Base-by-base conservation (phyloP, 1,140 invertebrate genomes). In the Drosophila nebulosa region DNA sequence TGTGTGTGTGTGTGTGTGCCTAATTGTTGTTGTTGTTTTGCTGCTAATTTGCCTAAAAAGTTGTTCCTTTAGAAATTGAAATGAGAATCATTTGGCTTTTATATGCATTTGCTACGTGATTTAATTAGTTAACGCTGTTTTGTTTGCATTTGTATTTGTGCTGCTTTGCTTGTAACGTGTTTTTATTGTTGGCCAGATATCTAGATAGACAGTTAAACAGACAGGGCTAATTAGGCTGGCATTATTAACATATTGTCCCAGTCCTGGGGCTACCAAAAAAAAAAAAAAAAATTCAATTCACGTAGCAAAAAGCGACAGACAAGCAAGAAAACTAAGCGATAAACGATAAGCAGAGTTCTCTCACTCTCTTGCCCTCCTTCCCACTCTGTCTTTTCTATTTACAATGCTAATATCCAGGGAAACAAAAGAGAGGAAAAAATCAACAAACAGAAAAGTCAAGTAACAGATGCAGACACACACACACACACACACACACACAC, bases 31-130 rank as follows among this genome's bases (percentile, higher is more conserved):
- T 74, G 59, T 84, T 85, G 62, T 66, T 69, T 71, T 66, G 59
- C 74, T 76, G 69, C 59, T 79, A 80, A 85, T 85, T 86, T 86
- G 80, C 59, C 69, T 79, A 85, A 80, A 80, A 85, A 64, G 12
- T 14, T 85, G 74, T 63, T 53, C 64, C 59, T 58, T 57, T n/a
- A 27, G 52, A 46, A 6, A 22, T 22, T 7, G 56, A 30, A 26
- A 59, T 62, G 63, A 36, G 63, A 73, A 85, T 60, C 77, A 72
- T 74, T 84, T 73, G 51, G 24, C 60, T 61, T 74, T 80, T 81
- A 81, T 80, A 88, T 81, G 78, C 74, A 80, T 83, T 88, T 88
- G 67, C 83, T 86, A 86, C 81, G 83, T 86, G 81, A 86, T 86
- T 86, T 86, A 88, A 86, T 86, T 86, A 86, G 74, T 79, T 85